phyloP scores from a whole-genome alignment of 2,888 invertebrate species.

The Griposia aprilina region DNA sequence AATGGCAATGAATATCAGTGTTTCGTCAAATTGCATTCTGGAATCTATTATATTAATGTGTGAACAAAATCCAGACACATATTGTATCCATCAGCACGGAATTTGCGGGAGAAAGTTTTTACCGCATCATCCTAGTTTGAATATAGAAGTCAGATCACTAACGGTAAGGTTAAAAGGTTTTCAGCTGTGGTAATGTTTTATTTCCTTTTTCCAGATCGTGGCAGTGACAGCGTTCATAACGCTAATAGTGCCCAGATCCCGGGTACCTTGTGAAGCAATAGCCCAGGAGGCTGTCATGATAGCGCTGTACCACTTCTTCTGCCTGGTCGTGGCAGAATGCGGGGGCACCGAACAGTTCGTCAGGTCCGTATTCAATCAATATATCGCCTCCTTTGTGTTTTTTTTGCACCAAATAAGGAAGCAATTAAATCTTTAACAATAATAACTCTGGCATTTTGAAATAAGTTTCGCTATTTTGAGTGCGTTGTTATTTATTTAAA shows the following conservation, averaged over 20 bases:
- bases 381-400: constrained; percentile 37
- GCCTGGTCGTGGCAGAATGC: constrained; percentile 92
- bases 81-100: background rate
- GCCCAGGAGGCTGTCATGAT: constrained; percentile 93
- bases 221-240: constrained; percentile 90
- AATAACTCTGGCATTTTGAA: constrained; percentile 55
- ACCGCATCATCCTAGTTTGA: background rate
- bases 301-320: constrained; percentile 93
- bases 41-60: background rate
- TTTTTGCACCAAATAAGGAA: constrained; percentile 57
- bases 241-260: constrained; percentile 91
- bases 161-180: background rate
- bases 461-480: constrained; percentile 40
- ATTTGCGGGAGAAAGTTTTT: background rate
- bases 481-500: constrained; percentile 33
- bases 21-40: too few species aligned
- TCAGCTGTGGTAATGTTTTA: background rate
- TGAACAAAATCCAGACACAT: background rate
- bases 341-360: constrained; percentile 91
- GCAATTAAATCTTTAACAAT: constrained; percentile 58
- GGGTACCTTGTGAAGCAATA: constrained; percentile 92
- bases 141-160: background rate
- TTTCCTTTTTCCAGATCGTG: constrained; percentile 88
- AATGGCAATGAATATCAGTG: background rate
- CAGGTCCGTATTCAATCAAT: constrained; percentile 74